Conservation (phyloP, 1,140 invertebrate genomes). For the Scaptomyza montana region DNA sequence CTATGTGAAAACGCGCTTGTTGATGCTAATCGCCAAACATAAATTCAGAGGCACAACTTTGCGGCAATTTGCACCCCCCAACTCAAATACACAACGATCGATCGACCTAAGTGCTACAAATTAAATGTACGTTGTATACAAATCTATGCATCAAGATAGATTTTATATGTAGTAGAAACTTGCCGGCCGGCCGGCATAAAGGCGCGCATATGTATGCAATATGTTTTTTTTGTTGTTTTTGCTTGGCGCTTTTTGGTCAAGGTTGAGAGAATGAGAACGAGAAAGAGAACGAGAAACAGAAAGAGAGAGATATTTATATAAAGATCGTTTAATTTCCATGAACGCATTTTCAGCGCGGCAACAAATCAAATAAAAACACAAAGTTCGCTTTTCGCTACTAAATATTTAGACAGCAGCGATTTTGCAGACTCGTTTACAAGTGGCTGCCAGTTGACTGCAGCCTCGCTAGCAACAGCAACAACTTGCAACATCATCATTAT, state of each 20-base stretch:
- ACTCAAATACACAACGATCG: constrained; percentile 8
- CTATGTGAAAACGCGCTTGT: constrained; percentile 64
- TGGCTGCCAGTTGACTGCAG: constrained; percentile 40
- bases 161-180: constrained; percentile 16
- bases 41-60: constrained; percentile 49
- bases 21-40: constrained; percentile 79
- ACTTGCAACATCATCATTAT: constrained; percentile 65
- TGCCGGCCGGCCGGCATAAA: constrained; percentile 69
- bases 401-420: constrained; percentile 73
- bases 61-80: constrained; percentile 17
- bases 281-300: neutral
- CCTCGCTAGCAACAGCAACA: constrained; percentile 10
- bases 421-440: constrained; percentile 69
- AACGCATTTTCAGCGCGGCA: constrained; percentile 68
- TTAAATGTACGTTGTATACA: constrained; percentile 20
- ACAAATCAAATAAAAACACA: constrained; percentile 62
- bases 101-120: constrained; percentile 18
- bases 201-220: constrained; percentile 79
- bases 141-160: neutral
- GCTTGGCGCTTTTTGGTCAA: constrained; percentile 32
- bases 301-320: neutral
- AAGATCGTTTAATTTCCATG: constrained; percentile 56
- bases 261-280: constrained; percentile 12
- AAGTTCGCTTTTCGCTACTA: constrained; percentile 46
- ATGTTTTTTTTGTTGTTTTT: constrained; percentile 50